phyloP scores from a whole-genome alignment of 2,113 vertebrate genomes.

The Manacus vitellinus region DNA sequence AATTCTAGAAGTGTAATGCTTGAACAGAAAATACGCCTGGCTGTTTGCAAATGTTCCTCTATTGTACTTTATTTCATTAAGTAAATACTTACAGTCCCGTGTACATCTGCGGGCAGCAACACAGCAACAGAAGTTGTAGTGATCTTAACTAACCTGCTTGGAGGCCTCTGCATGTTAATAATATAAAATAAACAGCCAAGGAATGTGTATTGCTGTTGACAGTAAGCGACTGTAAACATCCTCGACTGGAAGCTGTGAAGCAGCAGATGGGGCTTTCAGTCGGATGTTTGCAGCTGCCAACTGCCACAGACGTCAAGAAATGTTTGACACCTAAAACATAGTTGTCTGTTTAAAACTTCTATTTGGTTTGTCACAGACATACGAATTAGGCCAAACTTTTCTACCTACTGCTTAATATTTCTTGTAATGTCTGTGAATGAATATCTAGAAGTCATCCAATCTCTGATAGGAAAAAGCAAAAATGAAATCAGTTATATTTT shows the following conservation, averaged over 20 bases:
- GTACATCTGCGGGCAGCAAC: neutral
- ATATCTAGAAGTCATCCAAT: neutral
- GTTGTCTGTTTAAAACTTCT: constrained; percentile 22
- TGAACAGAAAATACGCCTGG: neutral
- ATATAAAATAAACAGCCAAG: constrained; percentile 50
- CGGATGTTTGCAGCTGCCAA: constrained; percentile 99
- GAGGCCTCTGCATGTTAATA: constrained; percentile 39
- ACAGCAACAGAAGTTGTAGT: neutral
- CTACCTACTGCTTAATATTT: neutral
- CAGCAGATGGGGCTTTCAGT: constrained; percentile 92
- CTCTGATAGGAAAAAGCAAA: neutral
- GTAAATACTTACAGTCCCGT: neutral
- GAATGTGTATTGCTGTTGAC: constrained; percentile 72
- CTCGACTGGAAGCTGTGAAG: constrained; percentile 99
- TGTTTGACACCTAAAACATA: constrained; percentile 52
- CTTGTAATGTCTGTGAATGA: neutral
- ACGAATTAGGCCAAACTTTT: neutral
- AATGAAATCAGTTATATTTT: neutral
- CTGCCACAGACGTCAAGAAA: constrained; percentile 86
- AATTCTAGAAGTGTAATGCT: neutral
- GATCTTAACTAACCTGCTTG: constrained; percentile 34
- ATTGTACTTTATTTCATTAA: neutral
- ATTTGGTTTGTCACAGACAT: constrained; percentile 13
- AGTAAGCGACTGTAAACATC: constrained; percentile 98
- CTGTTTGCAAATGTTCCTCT: neutral